Conservation (phyloP, 2,797 vertebrate genomes). For the Rhincodon typus region DNA sequence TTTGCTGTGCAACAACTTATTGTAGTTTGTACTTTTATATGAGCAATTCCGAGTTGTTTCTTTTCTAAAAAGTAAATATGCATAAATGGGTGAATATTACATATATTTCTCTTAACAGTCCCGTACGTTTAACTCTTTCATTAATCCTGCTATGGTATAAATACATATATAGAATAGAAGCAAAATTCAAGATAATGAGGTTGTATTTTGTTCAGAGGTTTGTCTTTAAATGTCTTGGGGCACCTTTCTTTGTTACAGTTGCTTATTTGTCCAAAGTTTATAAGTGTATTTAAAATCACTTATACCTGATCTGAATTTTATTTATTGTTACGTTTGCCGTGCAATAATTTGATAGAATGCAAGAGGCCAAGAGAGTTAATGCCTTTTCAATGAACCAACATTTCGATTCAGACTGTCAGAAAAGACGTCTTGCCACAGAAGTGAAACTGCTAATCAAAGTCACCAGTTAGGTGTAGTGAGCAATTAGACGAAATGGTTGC, state of each 20-base stretch:
- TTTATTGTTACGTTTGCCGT: background rate
- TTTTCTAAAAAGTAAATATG: background rate
- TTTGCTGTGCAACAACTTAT: background rate
- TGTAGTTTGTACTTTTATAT: background rate
- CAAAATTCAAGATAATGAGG: background rate
- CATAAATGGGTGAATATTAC: background rate
- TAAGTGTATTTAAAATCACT: background rate
- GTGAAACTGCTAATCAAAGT: background rate
- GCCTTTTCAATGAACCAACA: background rate
- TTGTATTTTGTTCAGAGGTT: background rate
- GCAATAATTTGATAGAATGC: background rate
- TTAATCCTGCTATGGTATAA: background rate
- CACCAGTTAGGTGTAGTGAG: background rate
- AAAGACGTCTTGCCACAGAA: background rate
- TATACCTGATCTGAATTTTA: background rate
- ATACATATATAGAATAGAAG: background rate
- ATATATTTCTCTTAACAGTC: background rate
- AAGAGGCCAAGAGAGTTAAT: background rate
- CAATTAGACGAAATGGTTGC: background rate
- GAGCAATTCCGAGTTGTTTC: no score
- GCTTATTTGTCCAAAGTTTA: background rate
- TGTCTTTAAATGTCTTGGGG: background rate
- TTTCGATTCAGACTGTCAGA: background rate
- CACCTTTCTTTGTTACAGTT: background rate
- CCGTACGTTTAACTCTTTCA: background rate